Base-by-base conservation (phyloP, 2,888 invertebrate species). In the Dryadula phaetusa region DNA sequence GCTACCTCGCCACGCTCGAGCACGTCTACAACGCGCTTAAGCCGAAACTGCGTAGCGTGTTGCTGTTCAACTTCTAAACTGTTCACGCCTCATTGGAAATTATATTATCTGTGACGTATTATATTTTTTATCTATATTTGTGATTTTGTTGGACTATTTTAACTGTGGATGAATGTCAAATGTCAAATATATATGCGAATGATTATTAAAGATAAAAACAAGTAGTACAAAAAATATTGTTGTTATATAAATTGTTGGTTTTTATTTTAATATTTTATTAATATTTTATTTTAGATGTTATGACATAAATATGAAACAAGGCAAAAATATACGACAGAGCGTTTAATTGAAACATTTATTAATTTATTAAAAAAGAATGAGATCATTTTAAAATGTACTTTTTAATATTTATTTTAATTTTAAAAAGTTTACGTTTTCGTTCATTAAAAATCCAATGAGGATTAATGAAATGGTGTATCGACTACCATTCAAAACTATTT, bases 51-150 rank as follows among this genome's bases (percentile, higher is more conserved):
- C 77, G 85, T 65, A 89, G 85, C 79, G 86, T 88, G 58, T 78
- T 90, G 80, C 84, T 88, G 77, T 85, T 90, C 77, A 86, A 90
- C 70, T 90, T 90, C 74, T 90, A 82, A 75, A 64, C 22, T 54
- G 40, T 40, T 58, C 49, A 56, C 20, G 62, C 66, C 65, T 28
- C 34, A 58, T 71, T 67, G 66, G 69, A 60, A 67, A 67, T 68
- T 37, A 12, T 12, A 3, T 10, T 37, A 37, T 37, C 37, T 37
- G 37, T 37, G 37, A 37, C 2, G 12, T 12, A 12, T 12, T 52
- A 10, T 52, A 16, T 52, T 32, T 28, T 3, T 28, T 52, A n/a
- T 28, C n/a, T 52, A 28, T 28, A 8, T 10, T 8, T 37, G 12
- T n/a, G n/a, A n/a, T 28, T 52, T 28, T 28, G 49, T 49, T 49